A percentile compares a stretch with the other conserved stretches of the same genome.
phyloP scores from a whole-genome alignment of 2,888 invertebrate species.

The Camptogramma bilineatum region DNA sequence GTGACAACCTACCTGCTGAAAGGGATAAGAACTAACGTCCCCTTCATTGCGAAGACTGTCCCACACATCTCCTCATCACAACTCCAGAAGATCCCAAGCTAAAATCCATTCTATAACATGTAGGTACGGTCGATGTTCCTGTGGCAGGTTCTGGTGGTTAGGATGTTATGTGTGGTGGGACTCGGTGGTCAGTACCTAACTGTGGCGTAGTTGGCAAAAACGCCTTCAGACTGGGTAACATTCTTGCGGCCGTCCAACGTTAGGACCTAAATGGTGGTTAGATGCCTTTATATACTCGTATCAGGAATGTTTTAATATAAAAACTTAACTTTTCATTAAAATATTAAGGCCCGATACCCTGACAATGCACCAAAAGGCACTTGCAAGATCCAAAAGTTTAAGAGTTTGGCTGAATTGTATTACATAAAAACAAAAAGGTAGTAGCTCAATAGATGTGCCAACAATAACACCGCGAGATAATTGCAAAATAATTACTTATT shows the following conservation, averaged over 20 bases:
- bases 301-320: conserved; percentile 37
- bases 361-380: no score
- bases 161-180: conserved; percentile 7
- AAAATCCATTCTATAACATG: conserved; percentile 30
- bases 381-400: no score
- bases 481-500: no score
- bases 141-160: conserved; percentile 32
- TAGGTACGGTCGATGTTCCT: conserved; percentile 20
- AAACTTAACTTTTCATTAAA: conserved; percentile 16
- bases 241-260: conserved; percentile 66
- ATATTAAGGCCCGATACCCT: no score
- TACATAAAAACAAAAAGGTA: no score
- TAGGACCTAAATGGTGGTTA: conserved; percentile 66
- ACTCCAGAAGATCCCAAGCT: neutral
- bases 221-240: conserved; percentile 71
- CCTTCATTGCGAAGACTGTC: conserved; percentile 40
- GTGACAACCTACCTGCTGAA: conserved; percentile 42
- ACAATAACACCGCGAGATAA: no score
- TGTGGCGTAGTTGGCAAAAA: conserved; percentile 74
- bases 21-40: conserved; percentile 43
- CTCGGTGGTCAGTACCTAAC: conserved; percentile 72
- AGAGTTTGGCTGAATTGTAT: no score
- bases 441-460: no score
- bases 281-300: conserved; percentile 47
- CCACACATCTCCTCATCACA: conserved; percentile 17